Base-by-base conservation (phyloP, 2,113 vertebrate species). In the Myrmecophaga tridactyla region DNA sequence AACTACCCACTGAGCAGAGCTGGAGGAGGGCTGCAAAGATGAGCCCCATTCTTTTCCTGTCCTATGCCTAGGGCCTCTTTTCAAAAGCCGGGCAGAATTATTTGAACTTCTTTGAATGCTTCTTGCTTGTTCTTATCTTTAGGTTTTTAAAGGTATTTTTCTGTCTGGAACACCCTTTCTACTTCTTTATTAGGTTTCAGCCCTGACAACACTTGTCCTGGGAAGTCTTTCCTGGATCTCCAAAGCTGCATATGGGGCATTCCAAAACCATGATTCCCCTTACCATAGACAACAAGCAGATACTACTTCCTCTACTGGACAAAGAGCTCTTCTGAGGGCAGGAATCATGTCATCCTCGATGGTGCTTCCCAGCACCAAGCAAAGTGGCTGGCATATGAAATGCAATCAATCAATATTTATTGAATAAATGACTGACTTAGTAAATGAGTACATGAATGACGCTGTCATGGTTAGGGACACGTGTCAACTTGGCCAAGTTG, bases 101-200 rank as follows among this genome's bases (percentile, higher is more conserved):
- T 51, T 78, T 72, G 41, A 27, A 63, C 39, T 77, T 90, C 23
- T 4, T 77, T 92, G 34, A 4, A 13, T 69, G 67, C 5, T 72
- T 34, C 43, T 93, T 86, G 34, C 36, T 89, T 94, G 6, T 89
- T 93, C 36, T 63, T 51, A 48, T 82, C 51, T 46, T 94, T 75
- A 77, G 62, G 13, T 70, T 72, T 58, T 85, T 34, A 85, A n/a
- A 75, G 23, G 4, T 53, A 56, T 29, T 93, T 39, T 39, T 93
- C 27, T 94, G 67, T 41, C 85, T 70, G 20, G 43, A 95, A 77
- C 7, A 83, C 4, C 67, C 21, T 76, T 72, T 21, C 20, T 89
- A 36, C 12, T 62, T 88, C 85, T 91, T 89, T 56, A 56, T 76
- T 81, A 31, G 15, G 41, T 83, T 36, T 95, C 83, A 75, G 43